Evolutionary conservation across 1,140 invertebrate species (phyloP), one percentile per base, ranked within the genome.

Genomic region (Nymphalis io): DNA sequence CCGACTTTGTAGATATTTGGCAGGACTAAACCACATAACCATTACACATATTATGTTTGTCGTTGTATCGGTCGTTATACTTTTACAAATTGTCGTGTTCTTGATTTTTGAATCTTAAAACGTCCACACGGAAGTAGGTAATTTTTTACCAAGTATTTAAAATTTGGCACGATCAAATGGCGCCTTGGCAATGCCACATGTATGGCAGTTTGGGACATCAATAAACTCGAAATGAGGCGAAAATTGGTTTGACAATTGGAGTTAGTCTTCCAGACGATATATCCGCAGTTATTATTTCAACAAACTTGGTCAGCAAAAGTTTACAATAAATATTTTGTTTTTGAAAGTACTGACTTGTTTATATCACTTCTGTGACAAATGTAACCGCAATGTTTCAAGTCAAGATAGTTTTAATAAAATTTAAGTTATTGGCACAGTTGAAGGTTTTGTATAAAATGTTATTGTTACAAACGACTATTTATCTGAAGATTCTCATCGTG

Each of bases 211-310:
- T 33, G 18, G 61, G 42, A 65, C 60, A 16, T 48, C 68, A 23
- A 48, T 64, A 70, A 70, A 63, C 42, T 63, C 27, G 44, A 59
- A 64, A 59, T 70, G 68, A 70, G 40, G 61, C 60, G 53, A 40
- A 51, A 70, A 70, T 70, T 64, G 40, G 61, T 70, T 64, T 48
- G 61, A 46, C 68, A 64, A 27, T 70, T 64, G 18, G 23, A 46
- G 38, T 12, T 2, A 66, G 13, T 46, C 58, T 57, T 53, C 23
- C 15, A 58, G 55, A 53, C 20, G 13, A 11, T 53, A n/a, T 53
- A 15, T 44, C 12, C 13, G n/a, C 12, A 53, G 48, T 40, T 60
- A 60, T 20, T 60, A 16, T 60, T 33, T 33, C 58, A 21, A 8
- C 48, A 53, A 46, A 53, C 18, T 53, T 53, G 48, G 48, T 21